These are phyloP conservation scores for Oreotrochilus melanogaster DNA, from an alignment of 2,113 vertebrate genomes.

Conservation along the genomic window DNA sequence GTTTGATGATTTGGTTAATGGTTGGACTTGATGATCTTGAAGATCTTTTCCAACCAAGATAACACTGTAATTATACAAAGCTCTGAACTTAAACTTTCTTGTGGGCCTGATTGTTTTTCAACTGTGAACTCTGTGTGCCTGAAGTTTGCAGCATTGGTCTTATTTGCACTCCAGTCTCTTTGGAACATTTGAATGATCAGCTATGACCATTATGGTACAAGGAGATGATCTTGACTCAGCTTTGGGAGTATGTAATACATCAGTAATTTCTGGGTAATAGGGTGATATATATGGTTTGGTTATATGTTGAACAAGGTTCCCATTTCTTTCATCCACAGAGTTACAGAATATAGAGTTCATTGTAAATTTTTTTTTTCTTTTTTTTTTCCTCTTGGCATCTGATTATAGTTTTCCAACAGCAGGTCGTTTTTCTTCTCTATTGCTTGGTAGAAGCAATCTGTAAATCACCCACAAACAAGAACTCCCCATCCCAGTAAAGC, in stretches of 20 bases:
- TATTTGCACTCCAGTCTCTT: background rate
- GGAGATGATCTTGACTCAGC: background rate
- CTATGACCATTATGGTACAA: no score
- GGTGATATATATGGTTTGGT: background rate
- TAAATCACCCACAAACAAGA: constrained; percentile 17
- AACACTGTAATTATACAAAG: background rate
- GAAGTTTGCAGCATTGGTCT: background rate
- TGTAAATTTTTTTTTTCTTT: background rate
- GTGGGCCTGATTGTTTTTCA: background rate
- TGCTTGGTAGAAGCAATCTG: constrained; percentile 2
- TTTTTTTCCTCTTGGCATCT: background rate
- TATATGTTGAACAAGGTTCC: background rate
- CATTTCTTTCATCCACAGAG: background rate
- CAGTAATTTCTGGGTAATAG: background rate
- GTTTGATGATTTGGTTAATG: background rate
- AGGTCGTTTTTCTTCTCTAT: background rate
- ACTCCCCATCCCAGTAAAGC: background rate
- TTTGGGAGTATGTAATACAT: background rate
- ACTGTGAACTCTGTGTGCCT: no score
- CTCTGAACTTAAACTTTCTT: background rate
- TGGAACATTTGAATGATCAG: background rate
- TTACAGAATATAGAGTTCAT: background rate
- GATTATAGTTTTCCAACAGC: background rate
- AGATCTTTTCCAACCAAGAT: no score
- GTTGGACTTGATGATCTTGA: no score